Evolutionary conservation across 2,888 invertebrate species (phyloP), one percentile per base, ranked within the genome.

Genomic region (Furcula furcula): DNA sequence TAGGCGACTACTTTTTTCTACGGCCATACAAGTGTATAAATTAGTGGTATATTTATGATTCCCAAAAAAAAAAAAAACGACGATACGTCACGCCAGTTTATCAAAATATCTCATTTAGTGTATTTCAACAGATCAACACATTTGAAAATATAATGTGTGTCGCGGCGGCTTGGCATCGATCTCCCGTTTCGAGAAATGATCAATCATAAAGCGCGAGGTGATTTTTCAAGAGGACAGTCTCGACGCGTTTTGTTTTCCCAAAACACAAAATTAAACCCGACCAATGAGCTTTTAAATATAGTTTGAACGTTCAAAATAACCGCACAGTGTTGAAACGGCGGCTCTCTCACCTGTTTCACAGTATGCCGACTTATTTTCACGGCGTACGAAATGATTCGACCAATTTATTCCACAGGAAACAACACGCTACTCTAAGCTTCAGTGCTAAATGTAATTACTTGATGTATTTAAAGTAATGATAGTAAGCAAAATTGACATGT

Each of bases 201-300:
- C 85, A 84, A 86, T 87, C 87, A 87, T 83, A 86, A 75, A 65
- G 70, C 61, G 76, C 59, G 71, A 72, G 78, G 82, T 79, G 79
- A 87, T 87, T 85, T 86, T 85, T 87, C 87, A 86, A 65, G 68
- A 62, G 61, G 66, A 61, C 70, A 67, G 64, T 59, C 56, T 52
- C 68, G 55, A 37, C 46, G 56, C 59, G 66, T 80, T 83, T 83
- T 82, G 82, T 87, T 86, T 83, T 82, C 72, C 73, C 76, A 76
- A 80, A 79, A 78, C 68, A 73, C 68, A 69, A 73, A 77, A 76
- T 74, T 65, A 73, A 71, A 55, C 70, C 51, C 53, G 47, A 58
- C 65, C 54, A 65, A 67, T 62, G 63, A 59, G 59, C 59, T 48
- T 69, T 71, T 79, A 79, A 68, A 81, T 83, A 75, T 83, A 82